phyloP scores from a whole-genome alignment of 2,113 vertebrate species.

The Dinomys branickii region DNA sequence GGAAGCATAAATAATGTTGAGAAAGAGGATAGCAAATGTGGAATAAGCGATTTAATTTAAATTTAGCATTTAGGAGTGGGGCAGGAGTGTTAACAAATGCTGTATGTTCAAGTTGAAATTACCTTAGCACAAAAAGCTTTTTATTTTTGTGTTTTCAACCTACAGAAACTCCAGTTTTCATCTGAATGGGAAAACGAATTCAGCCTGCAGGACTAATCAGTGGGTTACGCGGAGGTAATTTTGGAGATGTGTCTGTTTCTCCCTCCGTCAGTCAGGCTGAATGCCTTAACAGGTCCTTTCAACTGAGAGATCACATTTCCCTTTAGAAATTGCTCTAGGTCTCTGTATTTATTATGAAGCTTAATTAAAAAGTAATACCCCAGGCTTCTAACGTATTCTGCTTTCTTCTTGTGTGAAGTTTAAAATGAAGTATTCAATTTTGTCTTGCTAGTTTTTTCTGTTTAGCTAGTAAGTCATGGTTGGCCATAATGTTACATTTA shows the following conservation, averaged over 20 bases:
- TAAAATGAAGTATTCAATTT: conserved; percentile 49
- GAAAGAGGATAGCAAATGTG: neutral
- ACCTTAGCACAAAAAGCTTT: neutral
- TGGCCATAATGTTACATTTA: neutral
- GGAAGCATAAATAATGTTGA: neutral
- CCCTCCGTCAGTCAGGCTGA: neutral
- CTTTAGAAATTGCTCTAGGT: neutral
- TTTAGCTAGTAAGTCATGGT: neutral
- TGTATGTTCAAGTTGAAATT: neutral
- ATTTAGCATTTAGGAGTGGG: neutral
- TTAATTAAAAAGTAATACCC: conserved; percentile 53
- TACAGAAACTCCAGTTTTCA: neutral
- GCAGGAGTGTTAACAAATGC: neutral
- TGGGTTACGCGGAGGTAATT: neutral
- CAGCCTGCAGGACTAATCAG: neutral
- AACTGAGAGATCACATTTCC: neutral
- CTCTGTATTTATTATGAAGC: conserved; percentile 27
- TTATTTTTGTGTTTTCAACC: neutral
- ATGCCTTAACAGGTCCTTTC: conserved; percentile 1
- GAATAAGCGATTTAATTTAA: neutral
- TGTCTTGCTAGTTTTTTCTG: neutral
- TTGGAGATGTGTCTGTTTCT: neutral
- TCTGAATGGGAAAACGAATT: neutral
- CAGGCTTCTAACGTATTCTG: conserved; percentile 8
- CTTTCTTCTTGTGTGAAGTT: neutral